These are phyloP conservation scores for Scarus forsteni DNA, from an alignment of 2,797 vertebrate genomes.

Conservation along the genomic window DNA sequence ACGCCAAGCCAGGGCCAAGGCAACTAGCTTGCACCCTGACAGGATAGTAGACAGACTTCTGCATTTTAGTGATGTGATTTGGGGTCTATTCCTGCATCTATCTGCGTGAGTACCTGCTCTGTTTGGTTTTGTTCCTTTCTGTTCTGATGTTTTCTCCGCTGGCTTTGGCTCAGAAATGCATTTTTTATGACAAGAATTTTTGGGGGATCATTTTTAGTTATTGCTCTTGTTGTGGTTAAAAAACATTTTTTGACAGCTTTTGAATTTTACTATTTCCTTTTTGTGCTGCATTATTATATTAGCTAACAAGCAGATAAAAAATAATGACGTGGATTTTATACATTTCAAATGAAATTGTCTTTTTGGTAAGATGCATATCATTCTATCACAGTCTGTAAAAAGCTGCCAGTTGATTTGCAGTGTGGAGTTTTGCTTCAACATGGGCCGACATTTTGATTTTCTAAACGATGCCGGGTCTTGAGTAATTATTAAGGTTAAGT, in stretches of 20 bases:
- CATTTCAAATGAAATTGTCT: constrained; percentile 18
- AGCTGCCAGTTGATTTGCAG: not conserved
- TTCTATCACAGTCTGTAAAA: constrained; percentile 17
- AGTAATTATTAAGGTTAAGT: constrained; percentile 11
- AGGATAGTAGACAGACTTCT: constrained; percentile 65
- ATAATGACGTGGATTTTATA: not conserved
- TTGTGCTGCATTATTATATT: not conserved
- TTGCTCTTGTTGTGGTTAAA: constrained; percentile 13
- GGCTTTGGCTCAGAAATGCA: constrained; percentile 41
- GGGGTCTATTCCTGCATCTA: constrained; percentile 61
- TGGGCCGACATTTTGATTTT: constrained; percentile 48
- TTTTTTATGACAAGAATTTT: constrained; percentile 9
- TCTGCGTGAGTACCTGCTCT: constrained; percentile 76
- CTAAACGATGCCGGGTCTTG: constrained; percentile 26
- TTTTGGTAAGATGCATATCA: not conserved
- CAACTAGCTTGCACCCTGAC: constrained; percentile 72
- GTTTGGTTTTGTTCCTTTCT: constrained; percentile 46
- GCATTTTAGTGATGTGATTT: constrained; percentile 73
- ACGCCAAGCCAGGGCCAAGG: constrained; percentile 79
- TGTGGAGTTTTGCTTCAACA: constrained; percentile 20
- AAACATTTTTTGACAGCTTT: constrained; percentile 5
- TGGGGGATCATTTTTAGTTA: constrained; percentile 11
- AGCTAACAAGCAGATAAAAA: no score
- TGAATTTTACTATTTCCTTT: constrained; percentile 8
- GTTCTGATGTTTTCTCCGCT: constrained; percentile 45